Conservation (phyloP, 2,113 vertebrate species). For the Anarrhichthys ocellatus region DNA sequence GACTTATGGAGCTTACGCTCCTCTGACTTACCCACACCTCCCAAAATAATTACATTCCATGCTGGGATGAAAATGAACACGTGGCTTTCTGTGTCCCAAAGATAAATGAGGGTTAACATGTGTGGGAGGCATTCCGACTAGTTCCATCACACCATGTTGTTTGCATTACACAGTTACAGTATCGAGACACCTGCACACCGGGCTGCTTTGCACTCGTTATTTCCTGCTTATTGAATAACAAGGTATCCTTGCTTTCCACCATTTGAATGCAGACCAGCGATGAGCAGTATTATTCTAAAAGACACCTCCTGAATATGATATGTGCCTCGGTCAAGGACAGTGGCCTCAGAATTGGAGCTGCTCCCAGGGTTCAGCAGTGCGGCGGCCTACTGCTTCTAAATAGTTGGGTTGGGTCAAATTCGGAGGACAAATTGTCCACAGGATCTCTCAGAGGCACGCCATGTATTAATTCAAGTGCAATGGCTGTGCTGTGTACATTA, state of each 20-base stretch:
- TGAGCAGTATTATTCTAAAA: constrained; percentile 24
- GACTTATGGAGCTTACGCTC: neutral
- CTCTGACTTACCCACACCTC: constrained; percentile 37
- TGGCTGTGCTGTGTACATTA: neutral
- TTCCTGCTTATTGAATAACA: constrained; percentile 10
- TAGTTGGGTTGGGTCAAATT: constrained; percentile 1
- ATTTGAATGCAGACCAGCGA: constrained; percentile 30
- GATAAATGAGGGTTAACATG: constrained; percentile 64
- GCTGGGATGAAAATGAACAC: constrained; percentile 60
- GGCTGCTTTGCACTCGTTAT: constrained; percentile 14
- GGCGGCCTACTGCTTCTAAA: constrained; percentile 1
- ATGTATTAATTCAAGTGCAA: neutral
- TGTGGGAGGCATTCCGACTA: constrained; percentile 61
- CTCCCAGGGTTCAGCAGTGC: constrained; percentile 18
- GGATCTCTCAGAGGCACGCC: neutral
- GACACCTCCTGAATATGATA: constrained; percentile 1
- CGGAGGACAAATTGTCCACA: neutral
- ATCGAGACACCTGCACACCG: neutral
- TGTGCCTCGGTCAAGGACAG: constrained; percentile 21
- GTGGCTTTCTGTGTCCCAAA: constrained; percentile 62
- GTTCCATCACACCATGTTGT: constrained; percentile 45
- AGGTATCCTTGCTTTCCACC: neutral
- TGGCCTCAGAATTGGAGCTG: constrained; percentile 21
- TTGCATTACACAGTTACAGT: constrained; percentile 21
- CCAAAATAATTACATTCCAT: constrained; percentile 63